Evolutionary conservation across 2,113 vertebrate genomes (phyloP), one percentile per base, ranked within the genome.

Genomic region (Thamnaconus septentrionalis): DNA sequence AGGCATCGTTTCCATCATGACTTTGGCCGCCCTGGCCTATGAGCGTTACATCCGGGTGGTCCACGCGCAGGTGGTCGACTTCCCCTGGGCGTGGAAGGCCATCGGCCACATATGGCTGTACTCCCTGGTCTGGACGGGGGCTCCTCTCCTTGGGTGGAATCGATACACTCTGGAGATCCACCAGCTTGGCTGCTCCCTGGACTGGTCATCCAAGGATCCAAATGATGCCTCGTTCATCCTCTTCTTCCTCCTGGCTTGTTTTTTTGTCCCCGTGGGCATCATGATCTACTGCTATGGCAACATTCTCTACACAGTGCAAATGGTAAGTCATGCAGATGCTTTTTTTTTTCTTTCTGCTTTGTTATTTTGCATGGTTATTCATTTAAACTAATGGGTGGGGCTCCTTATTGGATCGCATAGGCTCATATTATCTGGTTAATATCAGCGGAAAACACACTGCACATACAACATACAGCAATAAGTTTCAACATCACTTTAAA

Each of bases 211-310:
- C 3, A 95, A 92, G 82, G 92, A 95, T 47, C 93, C 95, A 56
- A 94, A 90, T 3, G 94, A 96, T 60, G 91, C 91, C 53, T 95
- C 94, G 44, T 98, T 94, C 84, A 93, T 96, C 64, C 91, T 98
- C 69, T 89, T 97, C 70, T 95, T 96, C 50, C 94, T 98, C 71
- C 89, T 98, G 55, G 93, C 92, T 74, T 96, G 95, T 61, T 89
- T 97, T 74, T 93, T 94, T 56, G 92, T 91, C 11, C 96, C 97
- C 7, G 83, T 98, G 72, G 93, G 93, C 1, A 85, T 97, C 73
- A 95, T 96, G 89, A 90, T 90, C 56, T 98, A 95, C 85, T 98
- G 95, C 89, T 96, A 96, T n/a, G 94, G 94, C 9, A 94, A 96
- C 80, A 96, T 98, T 86, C 85, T 98, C 12, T 94, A 95, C 46